phyloP scores from a whole-genome alignment of 2,797 vertebrate genomes.

The Varecia variegata region DNA sequence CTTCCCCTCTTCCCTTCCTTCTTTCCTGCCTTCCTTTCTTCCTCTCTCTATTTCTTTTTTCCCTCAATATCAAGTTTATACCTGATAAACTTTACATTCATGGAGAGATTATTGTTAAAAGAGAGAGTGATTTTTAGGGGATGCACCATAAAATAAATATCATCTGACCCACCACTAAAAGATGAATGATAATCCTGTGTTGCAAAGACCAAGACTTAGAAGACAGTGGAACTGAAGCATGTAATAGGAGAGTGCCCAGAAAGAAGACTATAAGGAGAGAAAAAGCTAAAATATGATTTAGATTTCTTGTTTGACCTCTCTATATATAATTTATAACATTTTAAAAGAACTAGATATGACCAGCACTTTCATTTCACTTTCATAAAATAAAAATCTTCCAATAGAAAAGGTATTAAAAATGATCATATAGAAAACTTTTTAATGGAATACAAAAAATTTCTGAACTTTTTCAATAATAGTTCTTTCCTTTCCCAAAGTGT shows the following conservation, averaged over 20 bases:
- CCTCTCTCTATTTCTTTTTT: neutral
- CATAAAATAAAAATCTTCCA: slow-evolving; percentile 56
- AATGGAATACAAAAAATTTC: slow-evolving; percentile 11
- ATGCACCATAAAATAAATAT: neutral
- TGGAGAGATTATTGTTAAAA: neutral
- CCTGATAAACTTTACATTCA: neutral
- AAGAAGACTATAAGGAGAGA: neutral
- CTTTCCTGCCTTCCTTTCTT: neutral
- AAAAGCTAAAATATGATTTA: neutral
- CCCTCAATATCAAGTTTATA: neutral
- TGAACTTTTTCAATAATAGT: neutral
- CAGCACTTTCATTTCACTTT: slow-evolving; percentile 9
- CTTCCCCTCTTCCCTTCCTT: fast-evolving
- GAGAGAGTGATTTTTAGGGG: neutral
- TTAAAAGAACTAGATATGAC: neutral
- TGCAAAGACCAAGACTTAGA: neutral
- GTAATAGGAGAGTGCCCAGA: neutral
- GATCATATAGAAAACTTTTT: slow-evolving; percentile 31
- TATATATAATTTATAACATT: neutral
- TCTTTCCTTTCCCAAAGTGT: neutral
- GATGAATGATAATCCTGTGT: neutral
- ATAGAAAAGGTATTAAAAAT: slow-evolving; percentile 32
- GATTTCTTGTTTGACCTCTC: neutral
- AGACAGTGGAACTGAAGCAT: neutral
- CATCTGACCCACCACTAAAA: neutral